Conservation (phyloP, 53 echinoderm and acorn worm genomes). For the Actinopyga echinites region DNA sequence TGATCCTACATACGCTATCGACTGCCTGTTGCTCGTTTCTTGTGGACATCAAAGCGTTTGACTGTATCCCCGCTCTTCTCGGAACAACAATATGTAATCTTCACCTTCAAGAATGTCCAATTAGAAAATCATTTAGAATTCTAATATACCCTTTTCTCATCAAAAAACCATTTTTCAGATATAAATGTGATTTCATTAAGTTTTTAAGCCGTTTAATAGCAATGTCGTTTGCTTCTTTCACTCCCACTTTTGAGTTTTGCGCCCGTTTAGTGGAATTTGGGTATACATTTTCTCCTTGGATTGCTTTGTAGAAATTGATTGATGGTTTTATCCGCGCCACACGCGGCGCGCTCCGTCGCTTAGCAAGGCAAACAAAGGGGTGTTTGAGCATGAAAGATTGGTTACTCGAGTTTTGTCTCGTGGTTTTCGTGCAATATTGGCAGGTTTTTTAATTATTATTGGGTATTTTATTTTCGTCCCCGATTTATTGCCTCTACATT, state of each 20-base stretch:
- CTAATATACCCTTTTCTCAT: not conserved
- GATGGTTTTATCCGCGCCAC: not conserved
- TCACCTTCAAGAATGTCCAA: not conserved
- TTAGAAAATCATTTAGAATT: not conserved
- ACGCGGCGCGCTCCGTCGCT: slow-evolving; percentile 10
- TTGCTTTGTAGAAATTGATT: not conserved
- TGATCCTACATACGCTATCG: too few species aligned
- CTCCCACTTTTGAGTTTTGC: too few species aligned
- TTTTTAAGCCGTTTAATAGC: too few species aligned
- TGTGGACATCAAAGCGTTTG: too few species aligned
- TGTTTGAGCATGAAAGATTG: slow-evolving; percentile 27
- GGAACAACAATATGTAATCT: too few species aligned
- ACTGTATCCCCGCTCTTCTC: too few species aligned
- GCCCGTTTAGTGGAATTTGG: too few species aligned
- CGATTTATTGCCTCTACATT: not conserved
- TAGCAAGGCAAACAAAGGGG: slow-evolving; percentile 17
- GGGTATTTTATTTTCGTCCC: not conserved
- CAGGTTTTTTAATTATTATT: slow-evolving; percentile 6
- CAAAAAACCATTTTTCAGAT: not conserved
- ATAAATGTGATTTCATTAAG: too few species aligned
- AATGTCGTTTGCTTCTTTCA: too few species aligned
- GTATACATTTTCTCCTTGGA: too few species aligned
- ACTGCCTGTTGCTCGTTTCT: too few species aligned
- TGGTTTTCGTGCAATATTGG: too few species aligned
- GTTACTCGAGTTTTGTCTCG: not conserved